Evolutionary conservation across 2,888 invertebrate genomes (phyloP), one percentile per base, ranked within the genome.

Genomic region (Sarcophaga carnaria): DNA sequence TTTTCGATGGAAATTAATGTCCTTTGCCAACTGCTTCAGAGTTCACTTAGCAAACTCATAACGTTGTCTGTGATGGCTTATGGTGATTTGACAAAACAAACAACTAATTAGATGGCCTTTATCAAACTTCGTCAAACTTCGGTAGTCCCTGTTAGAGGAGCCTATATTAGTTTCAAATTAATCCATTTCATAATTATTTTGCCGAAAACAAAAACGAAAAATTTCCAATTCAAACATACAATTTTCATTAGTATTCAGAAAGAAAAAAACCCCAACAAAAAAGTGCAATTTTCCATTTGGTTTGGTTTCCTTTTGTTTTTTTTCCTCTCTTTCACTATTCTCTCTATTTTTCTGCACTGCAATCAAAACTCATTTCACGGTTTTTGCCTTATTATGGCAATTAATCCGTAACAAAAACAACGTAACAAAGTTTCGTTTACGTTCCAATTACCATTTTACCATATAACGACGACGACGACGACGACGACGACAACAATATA

Each of bases 391-490:
- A 79, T 75, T 74, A 83, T 45, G 45, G 74, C 79, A 83, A 83
- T 83, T 79, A 83, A 83, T 83, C 66, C 14, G 22, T 20, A 69
- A 60, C 64, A 66, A 78, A 66, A 83, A 63, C 63, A 54, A 79
- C 66, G 17, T n/a, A 77, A 70, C 66, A 83, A 83, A 79, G 83
- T 83, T 83, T 83, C 78, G 12, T 75, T 83, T 83, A 79, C 79
- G 75, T 83, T 83, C 69, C 79, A 83, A 79, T 79, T 83, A 83
- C 20, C 60, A 62, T 69, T 69, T 22, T 25, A 45, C 49, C 17
- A 72, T 72, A 17, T 22, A 64, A 67, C 67, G 49, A 49, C 17
- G 37, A 67, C 67, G 49, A 14, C 14, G 14, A 49, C 14, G 22
- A 22, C 67, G n/a, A n/a, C n/a, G 12, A 14, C 49, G 17, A 54